Percentiles rank a stretch among this genome's conserved stretches.
phyloP scores from a whole-genome alignment of 53 echinoderm and acorn worm species.

The Apostichopus leukothele region DNA sequence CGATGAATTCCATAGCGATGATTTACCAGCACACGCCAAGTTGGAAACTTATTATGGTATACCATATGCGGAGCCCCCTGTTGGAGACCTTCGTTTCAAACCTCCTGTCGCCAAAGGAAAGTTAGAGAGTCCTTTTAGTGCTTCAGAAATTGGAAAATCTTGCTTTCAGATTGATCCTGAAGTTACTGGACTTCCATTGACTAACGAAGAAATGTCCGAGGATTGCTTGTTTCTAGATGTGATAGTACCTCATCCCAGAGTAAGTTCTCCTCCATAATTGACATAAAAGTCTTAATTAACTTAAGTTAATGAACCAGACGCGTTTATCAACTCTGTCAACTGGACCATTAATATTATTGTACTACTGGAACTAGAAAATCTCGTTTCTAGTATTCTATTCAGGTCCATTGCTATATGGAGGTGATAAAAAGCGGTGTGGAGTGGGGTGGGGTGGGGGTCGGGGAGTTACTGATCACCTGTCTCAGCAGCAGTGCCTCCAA shows the following conservation, averaged over 20 bases:
- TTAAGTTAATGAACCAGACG: no score
- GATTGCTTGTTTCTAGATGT: conserved; percentile 72
- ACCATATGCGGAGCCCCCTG: conserved; percentile 49
- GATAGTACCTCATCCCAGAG: conserved; percentile 57
- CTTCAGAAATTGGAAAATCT: conserved; percentile 18
- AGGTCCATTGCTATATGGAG: no score
- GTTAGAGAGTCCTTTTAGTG: conserved; percentile 5
- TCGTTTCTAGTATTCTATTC: no score
- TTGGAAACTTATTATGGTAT: conserved; percentile 39
- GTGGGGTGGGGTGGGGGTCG: no score
- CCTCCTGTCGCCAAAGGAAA: conserved; percentile 29
- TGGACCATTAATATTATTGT: no score
- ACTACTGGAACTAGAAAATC: no score
- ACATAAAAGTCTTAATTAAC: no score
- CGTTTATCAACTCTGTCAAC: no score
- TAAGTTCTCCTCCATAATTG: conserved; percentile 2
- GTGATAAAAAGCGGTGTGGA: no score
- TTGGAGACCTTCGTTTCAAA: conserved; percentile 37
- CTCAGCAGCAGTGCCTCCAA: no score
- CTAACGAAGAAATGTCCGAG: conserved; percentile 44
- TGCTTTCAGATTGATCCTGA: conserved; percentile 17
- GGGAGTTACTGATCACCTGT: no score
- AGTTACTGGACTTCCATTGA: conserved; percentile 2
- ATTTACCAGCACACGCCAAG: background rate
- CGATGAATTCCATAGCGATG: conserved; percentile 31